phyloP scores from a whole-genome alignment of 2,888 invertebrate species.

The Gonocerus acuteangulatus region DNA sequence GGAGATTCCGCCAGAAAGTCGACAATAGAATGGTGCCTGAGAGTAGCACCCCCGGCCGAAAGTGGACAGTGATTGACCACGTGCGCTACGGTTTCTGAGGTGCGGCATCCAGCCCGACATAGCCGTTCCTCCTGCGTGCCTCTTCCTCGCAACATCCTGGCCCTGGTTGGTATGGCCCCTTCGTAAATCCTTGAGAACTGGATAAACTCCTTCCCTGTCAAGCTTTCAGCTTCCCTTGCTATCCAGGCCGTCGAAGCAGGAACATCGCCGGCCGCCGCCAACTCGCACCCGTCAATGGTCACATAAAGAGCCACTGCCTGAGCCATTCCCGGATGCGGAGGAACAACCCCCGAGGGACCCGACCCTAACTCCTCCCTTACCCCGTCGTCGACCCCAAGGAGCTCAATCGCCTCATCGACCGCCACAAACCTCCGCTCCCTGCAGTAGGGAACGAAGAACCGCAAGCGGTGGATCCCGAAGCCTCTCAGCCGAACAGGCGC shows the following conservation, averaged over 20 bases:
- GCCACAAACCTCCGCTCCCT: background rate
- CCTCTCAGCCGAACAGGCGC: conserved; percentile 38
- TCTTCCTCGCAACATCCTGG: conserved; percentile 38
- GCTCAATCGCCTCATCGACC: background rate
- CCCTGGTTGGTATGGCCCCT: conserved; percentile 39
- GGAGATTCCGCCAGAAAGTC: background rate
- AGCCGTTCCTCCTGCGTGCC: background rate
- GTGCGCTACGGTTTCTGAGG: conserved; percentile 41
- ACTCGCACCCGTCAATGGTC: conserved; percentile 38
- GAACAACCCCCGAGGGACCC: background rate
- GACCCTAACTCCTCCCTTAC: background rate
- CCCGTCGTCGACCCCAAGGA: background rate
- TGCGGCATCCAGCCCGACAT: conserved; percentile 41
- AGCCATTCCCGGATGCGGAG: background rate
- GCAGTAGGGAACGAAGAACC: conserved; percentile 14
- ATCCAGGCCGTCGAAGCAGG: conserved; percentile 41
- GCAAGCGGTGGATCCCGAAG: conserved; percentile 32
- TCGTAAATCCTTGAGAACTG: too few relatives aligned
- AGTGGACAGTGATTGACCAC: conserved; percentile 41
- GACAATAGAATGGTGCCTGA: conserved; percentile 38
- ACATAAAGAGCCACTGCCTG: background rate
- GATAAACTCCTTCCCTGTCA: background rate
- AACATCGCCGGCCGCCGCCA: conserved; percentile 38
- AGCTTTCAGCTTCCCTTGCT: conserved; percentile 39
- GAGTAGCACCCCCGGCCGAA: conserved; percentile 42